Conservation (phyloP, 2,113 vertebrate species). For the Alethe castanea region DNA sequence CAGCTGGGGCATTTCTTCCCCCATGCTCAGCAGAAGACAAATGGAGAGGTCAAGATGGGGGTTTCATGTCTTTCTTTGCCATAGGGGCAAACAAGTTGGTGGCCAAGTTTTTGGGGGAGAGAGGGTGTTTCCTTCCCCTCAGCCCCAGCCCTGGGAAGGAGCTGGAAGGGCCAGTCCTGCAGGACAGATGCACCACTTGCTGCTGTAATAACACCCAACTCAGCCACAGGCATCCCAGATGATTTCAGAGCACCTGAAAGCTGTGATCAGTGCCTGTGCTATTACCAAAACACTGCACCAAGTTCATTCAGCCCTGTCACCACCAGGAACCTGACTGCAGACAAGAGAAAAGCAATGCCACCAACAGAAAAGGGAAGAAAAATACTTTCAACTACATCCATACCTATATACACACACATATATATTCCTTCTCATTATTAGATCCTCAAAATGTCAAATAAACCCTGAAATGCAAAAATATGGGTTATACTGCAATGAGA, state of each 20-base stretch:
- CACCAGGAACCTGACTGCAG: neutral
- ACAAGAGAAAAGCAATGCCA: neutral
- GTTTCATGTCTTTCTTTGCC: neutral
- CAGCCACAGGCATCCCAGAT: neutral
- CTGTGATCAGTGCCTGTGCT: neutral
- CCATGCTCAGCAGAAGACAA: neutral
- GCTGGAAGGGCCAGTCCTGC: neutral
- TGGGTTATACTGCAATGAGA: neutral
- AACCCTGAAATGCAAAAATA: neutral
- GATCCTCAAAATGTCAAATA: neutral
- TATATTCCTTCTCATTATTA: neutral
- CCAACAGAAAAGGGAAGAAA: neutral
- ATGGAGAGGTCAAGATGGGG: neutral
- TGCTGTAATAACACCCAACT: neutral
- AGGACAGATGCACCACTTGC: neutral
- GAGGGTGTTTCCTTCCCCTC: neutral
- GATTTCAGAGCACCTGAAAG: neutral
- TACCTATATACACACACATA: accelerated
- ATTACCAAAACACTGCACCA: neutral
- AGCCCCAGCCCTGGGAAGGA: neutral
- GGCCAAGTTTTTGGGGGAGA: neutral
- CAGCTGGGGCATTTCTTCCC: neutral
- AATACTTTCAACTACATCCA: neutral
- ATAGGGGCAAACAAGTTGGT: neutral
- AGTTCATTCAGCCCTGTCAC: neutral